These are phyloP conservation scores for Chironomus striatipennis DNA, from an alignment of 1,140 invertebrate species.

Conservation along the genomic window DNA sequence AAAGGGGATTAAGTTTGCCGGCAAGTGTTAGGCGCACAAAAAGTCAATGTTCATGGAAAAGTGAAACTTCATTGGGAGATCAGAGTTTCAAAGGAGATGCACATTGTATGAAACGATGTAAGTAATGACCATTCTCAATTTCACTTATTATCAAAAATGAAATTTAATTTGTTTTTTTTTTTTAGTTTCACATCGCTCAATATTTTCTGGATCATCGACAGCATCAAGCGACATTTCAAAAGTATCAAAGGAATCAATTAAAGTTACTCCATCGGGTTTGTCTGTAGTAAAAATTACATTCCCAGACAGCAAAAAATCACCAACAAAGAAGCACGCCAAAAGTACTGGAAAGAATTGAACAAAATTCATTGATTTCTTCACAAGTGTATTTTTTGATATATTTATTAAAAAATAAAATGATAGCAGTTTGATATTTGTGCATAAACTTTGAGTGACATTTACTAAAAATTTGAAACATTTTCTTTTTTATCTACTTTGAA, in stretches of 20 bases:
- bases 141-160: no score
- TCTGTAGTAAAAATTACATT: constrained; percentile 8
- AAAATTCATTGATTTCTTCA: background rate
- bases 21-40: background rate
- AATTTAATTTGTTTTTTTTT: background rate
- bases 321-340: background rate
- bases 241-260: background rate
- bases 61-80: background rate
- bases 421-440: background rate
- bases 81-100: background rate
- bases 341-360: background rate
- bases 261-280: background rate
- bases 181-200: background rate
- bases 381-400: background rate
- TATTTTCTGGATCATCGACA: background rate
- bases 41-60: constrained; percentile 18
- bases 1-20: background rate
- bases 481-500: no score
- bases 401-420: background rate
- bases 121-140: background rate
- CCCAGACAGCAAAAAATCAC: background rate
- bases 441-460: background rate
- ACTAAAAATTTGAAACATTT: background rate
- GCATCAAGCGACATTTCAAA: background rate
- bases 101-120: background rate